Base-by-base conservation (phyloP, 2,797 vertebrate species). In the Gobio occitaniae region DNA sequence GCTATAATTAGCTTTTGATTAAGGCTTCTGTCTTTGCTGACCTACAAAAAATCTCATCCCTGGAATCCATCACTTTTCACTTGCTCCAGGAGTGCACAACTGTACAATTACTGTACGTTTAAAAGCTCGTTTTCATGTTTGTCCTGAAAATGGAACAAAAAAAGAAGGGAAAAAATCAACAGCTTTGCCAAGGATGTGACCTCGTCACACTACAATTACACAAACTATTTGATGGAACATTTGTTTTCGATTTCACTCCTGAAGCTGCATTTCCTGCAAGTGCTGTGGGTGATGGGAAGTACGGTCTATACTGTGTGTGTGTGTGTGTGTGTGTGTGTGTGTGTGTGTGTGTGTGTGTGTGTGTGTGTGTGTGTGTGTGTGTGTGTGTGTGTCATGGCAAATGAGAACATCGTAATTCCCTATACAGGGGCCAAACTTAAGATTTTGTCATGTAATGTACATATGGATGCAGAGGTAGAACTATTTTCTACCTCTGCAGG, bases 231-330 rank as follows among this genome's bases (percentile, higher is more conserved):
- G 80, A 88, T 90, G 83, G 59, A 91, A 91, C 86, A 87, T 88
- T 89, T 92, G 89, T 90, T 92, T 88, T 90, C 92, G 90, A 91
- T 93, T 91, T 87, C 75, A 87, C 72, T 85, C 87, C 79, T 83
- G 80, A 92, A 91, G 90, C 87, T 91, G 88, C 81, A 92, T 92
- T 90, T 93, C 88, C 81, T 90, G 86, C 80, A 66, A 86, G 84
- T 86, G 54, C 84, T 66, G 63, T 63, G 87, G 88, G 74, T 86
- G 74, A 80, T 87, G 84, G 82, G 78, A 86, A 85, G 81, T 38
- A 54, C 11, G 25, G 82, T 29, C 63, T 25, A 59, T 70, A 59
- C 25, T 25, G 25, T 25, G 1, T 48, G 44, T 69, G 48, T 59
- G 41, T 68, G 69, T 44, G 41, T 44, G 41, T 65, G 38, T 71